Base-by-base conservation (phyloP, 2,797 vertebrate species). In the Protosalanx chinensis region DNA sequence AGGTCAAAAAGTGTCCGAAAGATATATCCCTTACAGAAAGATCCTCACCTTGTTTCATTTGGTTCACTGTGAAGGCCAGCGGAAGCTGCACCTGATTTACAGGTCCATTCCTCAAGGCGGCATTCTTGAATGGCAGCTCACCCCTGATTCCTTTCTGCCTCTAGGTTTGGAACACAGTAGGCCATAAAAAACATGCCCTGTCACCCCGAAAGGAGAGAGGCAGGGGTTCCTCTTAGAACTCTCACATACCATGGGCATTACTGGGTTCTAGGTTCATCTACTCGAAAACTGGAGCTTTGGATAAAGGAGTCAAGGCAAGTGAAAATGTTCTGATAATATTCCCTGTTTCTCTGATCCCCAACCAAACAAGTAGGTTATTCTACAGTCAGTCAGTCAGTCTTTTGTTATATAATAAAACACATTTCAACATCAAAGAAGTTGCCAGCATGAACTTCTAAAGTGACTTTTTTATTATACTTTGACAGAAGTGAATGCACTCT, bases 121-220 rank as follows among this genome's bases (percentile, higher is more conserved):
- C 83, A 89, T 93, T 89, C 84, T 75, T 90, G 72, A 83, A 77
- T 90, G 89, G 84, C 87, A 86, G 84, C 80, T 76, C 81, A 77
- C 82, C 76, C 79, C 78, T 79, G 76, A 81, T 56, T 75, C 79
- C 78, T 80, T 84, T 86, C 37, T 67, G 76, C 79, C 82, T 71
- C 75, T 29, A 75, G 73, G 68, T 65, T 67, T 66, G 61, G 64
- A 64, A 65, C 68, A 83, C 81, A 85, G 86, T 68, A 64, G 72
- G 79, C 68, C 73, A 56, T 76, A 85, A 66, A 86, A 86, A 85
- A 80, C 68, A 76, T 29, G 70, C 35, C 51, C 33, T 59, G 60
- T 74, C 76, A 79, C 73, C 78, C 49, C 64, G 16, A 72, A 72
- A 73, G 79, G 67, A 74, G 72, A 78, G 76, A 75, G 78, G 63